Percentiles rank a stretch among this genome's conserved stretches.
Conservation (phyloP, 2,797 vertebrate species). For the Gymnocypris eckloni region DNA sequence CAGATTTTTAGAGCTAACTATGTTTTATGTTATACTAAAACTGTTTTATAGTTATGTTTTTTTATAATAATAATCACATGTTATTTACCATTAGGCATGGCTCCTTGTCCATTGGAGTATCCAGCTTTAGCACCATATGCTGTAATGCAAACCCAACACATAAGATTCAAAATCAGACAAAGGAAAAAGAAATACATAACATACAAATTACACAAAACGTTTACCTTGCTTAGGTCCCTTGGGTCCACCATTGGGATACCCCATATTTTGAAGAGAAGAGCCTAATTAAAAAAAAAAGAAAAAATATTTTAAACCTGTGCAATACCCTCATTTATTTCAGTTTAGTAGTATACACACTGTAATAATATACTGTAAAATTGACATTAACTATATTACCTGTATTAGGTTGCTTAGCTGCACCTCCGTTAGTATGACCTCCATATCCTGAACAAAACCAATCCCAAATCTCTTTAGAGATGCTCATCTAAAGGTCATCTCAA, state of each 20-base stretch:
- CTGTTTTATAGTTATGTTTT: not conserved
- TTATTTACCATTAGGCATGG: not conserved
- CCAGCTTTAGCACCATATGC: conserved; percentile 49
- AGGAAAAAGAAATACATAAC: not conserved
- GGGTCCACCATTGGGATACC: conserved; percentile 55
- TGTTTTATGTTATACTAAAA: not conserved
- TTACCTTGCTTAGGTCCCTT: conserved; percentile 67
- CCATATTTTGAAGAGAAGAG: conserved; percentile 62
- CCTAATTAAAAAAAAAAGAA: conserved; percentile 5
- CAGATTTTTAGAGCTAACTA: not conserved
- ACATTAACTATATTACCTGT: not conserved
- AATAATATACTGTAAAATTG: not conserved
- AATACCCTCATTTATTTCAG: not conserved
- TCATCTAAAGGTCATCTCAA: no score
- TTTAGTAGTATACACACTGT: not conserved
- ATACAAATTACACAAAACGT: conserved; percentile 35
- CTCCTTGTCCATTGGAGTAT: conserved; percentile 3
- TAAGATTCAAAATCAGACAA: not conserved
- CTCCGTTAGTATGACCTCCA: conserved; percentile 32
- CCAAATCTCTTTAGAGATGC: no score
- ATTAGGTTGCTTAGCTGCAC: conserved; percentile 44
- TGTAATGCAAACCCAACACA: not conserved
- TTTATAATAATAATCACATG: not conserved
- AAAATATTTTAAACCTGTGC: not conserved
- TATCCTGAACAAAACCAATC: no score